These are phyloP conservation scores for Melanotus villosus DNA, from an alignment of 2,888 invertebrate species.

Conservation along the genomic window DNA sequence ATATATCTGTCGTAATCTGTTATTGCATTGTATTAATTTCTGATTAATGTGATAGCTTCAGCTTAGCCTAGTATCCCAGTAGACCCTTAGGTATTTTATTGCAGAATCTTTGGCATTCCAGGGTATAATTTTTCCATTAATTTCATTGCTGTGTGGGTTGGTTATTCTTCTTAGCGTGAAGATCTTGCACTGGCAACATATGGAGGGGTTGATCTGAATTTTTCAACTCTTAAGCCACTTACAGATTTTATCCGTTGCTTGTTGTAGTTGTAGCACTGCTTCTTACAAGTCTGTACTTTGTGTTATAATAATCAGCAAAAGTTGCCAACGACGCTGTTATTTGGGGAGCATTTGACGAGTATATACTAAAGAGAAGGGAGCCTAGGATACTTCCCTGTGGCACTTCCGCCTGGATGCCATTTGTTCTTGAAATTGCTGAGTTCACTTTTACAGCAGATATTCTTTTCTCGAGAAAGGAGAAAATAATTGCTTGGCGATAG, in stretches of 20 bases:
- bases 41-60: not conserved
- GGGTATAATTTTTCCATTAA: conserved; percentile 1
- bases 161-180: conserved; percentile 9
- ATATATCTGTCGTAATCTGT: not conserved
- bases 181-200: conserved; percentile 6
- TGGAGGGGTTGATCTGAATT: conserved; percentile 4
- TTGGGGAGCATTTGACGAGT: not conserved
- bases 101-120: not conserved
- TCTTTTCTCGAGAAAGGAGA: not conserved
- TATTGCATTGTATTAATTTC: not conserved
- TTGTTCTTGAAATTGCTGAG: not conserved
- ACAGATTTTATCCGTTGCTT: not conserved
- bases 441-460: conserved; percentile 2
- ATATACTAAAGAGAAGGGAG: not conserved
- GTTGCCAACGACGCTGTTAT: not conserved
- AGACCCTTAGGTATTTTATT: conserved; percentile 4
- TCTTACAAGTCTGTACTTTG: not conserved
- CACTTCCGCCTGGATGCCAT: not conserved
- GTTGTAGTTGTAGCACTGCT: not conserved
- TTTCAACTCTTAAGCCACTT: conserved; percentile 2
- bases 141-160: not conserved
- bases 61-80: not conserved
- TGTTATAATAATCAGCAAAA: not conserved
- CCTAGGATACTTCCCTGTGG: not conserved
- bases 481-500: conserved; percentile 2